Percentiles rank a stretch among this genome's conserved stretches.
Conservation (phyloP, 2,113 vertebrate species). For the Emydura subglobosa region DNA sequence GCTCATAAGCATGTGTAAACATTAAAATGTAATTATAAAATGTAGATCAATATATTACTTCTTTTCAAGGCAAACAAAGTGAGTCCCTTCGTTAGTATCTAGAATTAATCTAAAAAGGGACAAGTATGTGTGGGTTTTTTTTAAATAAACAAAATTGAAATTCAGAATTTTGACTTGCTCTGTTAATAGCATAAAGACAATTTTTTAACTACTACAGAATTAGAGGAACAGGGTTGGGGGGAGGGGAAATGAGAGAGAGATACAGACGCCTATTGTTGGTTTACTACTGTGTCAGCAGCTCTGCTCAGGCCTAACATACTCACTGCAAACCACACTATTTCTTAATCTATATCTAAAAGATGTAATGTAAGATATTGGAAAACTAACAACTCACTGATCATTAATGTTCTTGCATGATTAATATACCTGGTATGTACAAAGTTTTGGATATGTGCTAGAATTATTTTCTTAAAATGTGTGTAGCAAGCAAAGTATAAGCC, state of each 20-base stretch:
- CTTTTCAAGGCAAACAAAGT: neutral
- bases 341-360: no score
- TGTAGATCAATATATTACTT: neutral
- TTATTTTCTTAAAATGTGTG: no score
- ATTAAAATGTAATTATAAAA: neutral
- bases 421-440: no score
- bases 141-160: neutral
- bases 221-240: neutral
- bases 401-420: no score
- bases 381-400: no score
- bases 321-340: no score
- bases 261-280: no score
- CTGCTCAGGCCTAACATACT: no score
- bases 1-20: neutral
- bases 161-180: neutral
- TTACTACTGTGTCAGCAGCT: no score
- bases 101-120: neutral
- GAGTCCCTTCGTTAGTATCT: neutral
- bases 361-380: no score
- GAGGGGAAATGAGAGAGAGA: neutral
- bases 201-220: neutral
- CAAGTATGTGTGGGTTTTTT: neutral
- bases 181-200: neutral
- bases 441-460: no score
- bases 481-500: no score